A percentile compares a stretch with the other conserved stretches of the same genome.
phyloP scores from a whole-genome alignment of 2,888 invertebrate genomes.

The Standfussiana lucernea region DNA sequence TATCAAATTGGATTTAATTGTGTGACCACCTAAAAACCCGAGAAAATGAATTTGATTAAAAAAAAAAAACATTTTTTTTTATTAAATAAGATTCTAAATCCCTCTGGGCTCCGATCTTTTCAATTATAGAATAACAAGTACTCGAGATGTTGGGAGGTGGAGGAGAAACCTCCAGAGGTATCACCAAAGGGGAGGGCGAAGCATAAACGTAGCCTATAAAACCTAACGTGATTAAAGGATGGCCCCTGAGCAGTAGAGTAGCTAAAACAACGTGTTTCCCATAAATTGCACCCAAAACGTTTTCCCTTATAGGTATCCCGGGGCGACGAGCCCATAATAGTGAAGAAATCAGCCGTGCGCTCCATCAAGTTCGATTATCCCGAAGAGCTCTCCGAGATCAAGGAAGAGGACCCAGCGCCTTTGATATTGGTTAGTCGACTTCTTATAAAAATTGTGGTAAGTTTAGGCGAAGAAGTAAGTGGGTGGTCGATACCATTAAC shows the following conservation, averaged over 20 bases:
- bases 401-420: constrained; percentile 91
- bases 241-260: background rate
- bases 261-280: background rate
- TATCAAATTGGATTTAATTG: too few species aligned
- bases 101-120: too few species aligned
- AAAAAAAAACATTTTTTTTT: too few species aligned
- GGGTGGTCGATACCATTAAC: background rate
- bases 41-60: too few species aligned
- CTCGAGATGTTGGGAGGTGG: background rate
- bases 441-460: constrained; percentile 5
- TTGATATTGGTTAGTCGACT: constrained; percentile 83
- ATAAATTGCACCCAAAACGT: constrained; percentile 37
- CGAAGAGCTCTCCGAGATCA: constrained; percentile 76
- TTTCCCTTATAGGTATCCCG: constrained; percentile 72
- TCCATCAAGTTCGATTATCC: constrained; percentile 87
- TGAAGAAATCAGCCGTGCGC: constrained; percentile 86
- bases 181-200: background rate
- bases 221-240: background rate
- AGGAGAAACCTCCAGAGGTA: background rate
- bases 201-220: too few species aligned
- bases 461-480: background rate
- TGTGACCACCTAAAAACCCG: too few species aligned
- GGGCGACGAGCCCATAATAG: constrained; percentile 74
- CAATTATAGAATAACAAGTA: background rate
- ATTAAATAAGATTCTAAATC: too few species aligned